phyloP scores from a whole-genome alignment of 1,140 invertebrate species.

The Drosophila pseudoananassae region DNA sequence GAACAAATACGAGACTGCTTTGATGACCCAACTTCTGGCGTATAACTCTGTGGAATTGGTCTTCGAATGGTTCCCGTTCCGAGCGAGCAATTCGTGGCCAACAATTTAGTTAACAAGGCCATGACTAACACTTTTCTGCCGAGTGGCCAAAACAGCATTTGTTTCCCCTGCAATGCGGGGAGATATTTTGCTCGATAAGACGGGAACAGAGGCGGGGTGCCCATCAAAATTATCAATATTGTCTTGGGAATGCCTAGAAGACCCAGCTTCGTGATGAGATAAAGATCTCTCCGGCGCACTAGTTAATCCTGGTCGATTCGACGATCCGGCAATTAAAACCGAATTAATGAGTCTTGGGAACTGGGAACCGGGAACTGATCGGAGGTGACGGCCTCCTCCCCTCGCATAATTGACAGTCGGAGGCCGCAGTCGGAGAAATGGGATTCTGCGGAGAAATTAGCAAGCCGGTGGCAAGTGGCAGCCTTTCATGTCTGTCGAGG shows the following conservation, averaged over 20 bases:
- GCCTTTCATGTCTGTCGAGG: constrained; percentile 24
- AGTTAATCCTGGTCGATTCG: constrained; percentile 34
- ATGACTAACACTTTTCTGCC: constrained; percentile 79
- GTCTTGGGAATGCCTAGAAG: constrained; percentile 36
- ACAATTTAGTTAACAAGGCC: constrained; percentile 82
- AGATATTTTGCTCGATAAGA: constrained; percentile 81
- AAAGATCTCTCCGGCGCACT: constrained; percentile 16
- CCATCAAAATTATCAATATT: constrained; percentile 45
- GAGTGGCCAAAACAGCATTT: constrained; percentile 63
- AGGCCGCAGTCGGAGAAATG: constrained; percentile 1
- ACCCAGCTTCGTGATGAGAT: constrained; percentile 21
- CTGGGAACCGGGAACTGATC: constrained; percentile 29
- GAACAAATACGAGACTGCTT: constrained; percentile 26
- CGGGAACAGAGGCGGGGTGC: constrained; percentile 11
- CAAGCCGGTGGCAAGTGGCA: constrained; percentile 2
- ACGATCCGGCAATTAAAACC: constrained; percentile 64
- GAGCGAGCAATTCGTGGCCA: constrained; percentile 65
- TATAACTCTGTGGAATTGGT: neutral
- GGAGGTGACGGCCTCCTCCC: constrained; percentile 20
- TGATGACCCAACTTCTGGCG: constrained; percentile 1
- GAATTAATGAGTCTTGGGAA: constrained; percentile 64
- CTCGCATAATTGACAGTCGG: constrained; percentile 35
- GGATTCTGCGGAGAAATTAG: constrained; percentile 34
- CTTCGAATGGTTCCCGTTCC: neutral
- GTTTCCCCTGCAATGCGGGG: constrained; percentile 61